Percentiles rank a stretch among this genome's conserved stretches.
Conservation (phyloP, 2,113 vertebrate genomes). For the Pantherophis guttatus region DNA sequence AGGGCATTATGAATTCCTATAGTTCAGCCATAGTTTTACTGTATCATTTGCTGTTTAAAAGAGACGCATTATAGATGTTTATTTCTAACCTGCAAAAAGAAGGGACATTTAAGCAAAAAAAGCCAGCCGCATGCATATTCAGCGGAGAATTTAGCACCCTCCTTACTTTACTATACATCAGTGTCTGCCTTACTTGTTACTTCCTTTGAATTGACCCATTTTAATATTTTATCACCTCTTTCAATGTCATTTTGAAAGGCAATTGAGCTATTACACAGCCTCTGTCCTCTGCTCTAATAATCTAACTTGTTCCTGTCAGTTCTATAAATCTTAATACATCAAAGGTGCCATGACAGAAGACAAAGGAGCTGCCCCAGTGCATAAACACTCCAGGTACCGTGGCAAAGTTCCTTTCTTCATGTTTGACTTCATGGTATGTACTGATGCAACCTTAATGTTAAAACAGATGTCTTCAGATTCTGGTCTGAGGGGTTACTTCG, state of each 20-base stretch:
- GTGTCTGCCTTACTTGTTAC: not conserved
- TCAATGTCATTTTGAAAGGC: slow-evolving; percentile 26
- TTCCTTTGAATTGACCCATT: not conserved
- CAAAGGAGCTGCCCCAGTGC: not conserved
- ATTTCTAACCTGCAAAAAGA: not conserved
- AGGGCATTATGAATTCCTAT: not conserved
- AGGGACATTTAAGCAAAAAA: not conserved
- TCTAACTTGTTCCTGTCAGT: slow-evolving; percentile 1
- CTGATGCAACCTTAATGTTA: not conserved
- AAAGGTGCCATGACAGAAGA: not conserved
- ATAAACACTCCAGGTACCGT: not conserved
- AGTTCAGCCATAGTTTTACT: not conserved
- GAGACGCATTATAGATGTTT: not conserved
- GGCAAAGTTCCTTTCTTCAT: not conserved
- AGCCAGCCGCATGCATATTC: not conserved
- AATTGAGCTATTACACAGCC: slow-evolving; percentile 18
- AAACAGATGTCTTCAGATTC: not conserved
- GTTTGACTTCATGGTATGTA: not conserved
- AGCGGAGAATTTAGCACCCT: not conserved
- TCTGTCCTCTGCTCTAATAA: slow-evolving; percentile 24
- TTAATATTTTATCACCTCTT: slow-evolving; percentile 26
- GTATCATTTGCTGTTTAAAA: not conserved
- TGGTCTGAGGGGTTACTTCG: not conserved
- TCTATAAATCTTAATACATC: slow-evolving; percentile 14
- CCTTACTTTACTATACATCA: not conserved